Evolutionary conservation across 2,113 vertebrate species (phyloP).

Genomic region (Neodon shergylaensis): DNA sequence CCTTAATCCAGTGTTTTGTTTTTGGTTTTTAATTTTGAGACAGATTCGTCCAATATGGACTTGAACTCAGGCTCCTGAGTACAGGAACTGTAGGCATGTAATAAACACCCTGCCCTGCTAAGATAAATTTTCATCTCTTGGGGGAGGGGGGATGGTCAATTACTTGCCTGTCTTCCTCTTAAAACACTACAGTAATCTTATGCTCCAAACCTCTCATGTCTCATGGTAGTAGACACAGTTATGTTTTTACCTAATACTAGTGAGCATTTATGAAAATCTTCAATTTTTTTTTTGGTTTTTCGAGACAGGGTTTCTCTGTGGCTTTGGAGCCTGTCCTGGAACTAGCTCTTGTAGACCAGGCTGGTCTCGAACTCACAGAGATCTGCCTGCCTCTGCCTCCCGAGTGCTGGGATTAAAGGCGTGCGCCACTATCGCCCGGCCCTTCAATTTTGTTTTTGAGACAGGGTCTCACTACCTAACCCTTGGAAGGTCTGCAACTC

Average conservation of each 20-base stretch:
- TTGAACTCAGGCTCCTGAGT: neutral
- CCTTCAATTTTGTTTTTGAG: neutral
- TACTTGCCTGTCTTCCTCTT: neutral
- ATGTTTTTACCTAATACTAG: neutral
- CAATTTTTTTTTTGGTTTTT: neutral
- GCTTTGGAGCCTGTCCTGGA: no score
- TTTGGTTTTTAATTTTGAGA: neutral
- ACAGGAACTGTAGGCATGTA: no score
- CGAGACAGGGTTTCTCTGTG: neutral
- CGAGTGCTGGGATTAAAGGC: no score
- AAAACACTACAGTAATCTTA: neutral
- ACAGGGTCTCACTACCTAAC: neutral
- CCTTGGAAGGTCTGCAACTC: neutral
- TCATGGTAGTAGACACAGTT: neutral
- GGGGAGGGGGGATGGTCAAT: neutral
- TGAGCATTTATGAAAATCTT: constrained; percentile 11
- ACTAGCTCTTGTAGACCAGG: no score
- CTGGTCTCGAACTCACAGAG: no score
- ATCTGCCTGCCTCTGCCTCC: no score
- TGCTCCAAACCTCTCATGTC: neutral
- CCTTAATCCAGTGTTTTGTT: neutral
- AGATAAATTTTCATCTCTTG: neutral
- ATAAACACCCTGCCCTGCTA: neutral
- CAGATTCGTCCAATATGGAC: neutral
- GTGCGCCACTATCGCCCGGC: no score